phyloP scores from a whole-genome alignment of 2,113 vertebrate species.

The Periophthalmodon schlosseri region DNA sequence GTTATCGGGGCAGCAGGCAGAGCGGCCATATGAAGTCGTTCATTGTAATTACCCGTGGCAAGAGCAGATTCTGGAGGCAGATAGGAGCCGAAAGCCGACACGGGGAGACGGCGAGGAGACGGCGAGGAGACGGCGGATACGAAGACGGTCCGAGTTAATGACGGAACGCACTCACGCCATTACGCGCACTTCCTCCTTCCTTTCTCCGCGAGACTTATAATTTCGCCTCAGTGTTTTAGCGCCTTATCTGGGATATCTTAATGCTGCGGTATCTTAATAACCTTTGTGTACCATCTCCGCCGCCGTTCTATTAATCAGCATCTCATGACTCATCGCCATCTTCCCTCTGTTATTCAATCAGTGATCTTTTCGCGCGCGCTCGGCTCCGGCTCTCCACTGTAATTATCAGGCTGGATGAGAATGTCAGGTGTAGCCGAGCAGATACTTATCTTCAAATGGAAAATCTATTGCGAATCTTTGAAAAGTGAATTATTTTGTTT shows the following conservation, averaged over 20 bases:
- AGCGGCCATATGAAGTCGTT: conserved; percentile 96
- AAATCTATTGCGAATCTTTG: conserved; percentile 43
- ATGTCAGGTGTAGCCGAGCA: conserved; percentile 64
- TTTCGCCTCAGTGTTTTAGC: conserved; percentile 41
- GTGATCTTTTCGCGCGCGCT: conserved; percentile 63
- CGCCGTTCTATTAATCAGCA: conserved; percentile 67
- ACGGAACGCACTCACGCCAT: conserved; percentile 29
- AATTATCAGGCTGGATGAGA: conserved; percentile 68
- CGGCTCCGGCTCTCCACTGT: conserved; percentile 61
- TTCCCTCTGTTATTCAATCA: conserved; percentile 65
- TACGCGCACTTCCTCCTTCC: conserved; percentile 34
- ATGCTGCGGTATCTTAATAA: conserved; percentile 63
- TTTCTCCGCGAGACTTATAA: conserved; percentile 14
- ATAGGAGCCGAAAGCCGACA: conserved; percentile 55
- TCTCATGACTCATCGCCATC: conserved; percentile 70
- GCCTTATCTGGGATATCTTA: conserved; percentile 63
- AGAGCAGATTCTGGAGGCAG: conserved; percentile 92
- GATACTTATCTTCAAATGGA: conserved; percentile 61
- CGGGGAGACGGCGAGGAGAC: background rate
- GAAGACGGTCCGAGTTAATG: conserved; percentile 3
- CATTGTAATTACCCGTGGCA: conserved; percentile 95
- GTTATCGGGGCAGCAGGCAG: conserved; percentile 90
- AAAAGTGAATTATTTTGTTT: conserved; percentile 30
- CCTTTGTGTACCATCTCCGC: conserved; percentile 70
- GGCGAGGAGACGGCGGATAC: conserved; percentile 6